phyloP scores from a whole-genome alignment of 2,113 vertebrate genomes.

The Chloebia gouldiae region DNA sequence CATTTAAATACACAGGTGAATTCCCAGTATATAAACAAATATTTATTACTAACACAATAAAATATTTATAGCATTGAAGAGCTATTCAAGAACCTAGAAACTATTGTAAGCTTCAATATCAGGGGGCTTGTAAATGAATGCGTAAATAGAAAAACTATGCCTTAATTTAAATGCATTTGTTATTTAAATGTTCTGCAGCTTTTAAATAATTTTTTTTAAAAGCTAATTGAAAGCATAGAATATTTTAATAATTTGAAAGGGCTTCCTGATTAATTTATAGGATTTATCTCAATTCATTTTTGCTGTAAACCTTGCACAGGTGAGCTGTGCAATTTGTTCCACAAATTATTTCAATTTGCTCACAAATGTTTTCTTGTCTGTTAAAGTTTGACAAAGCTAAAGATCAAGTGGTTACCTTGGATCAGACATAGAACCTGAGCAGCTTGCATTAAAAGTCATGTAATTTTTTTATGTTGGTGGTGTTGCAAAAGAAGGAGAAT shows the following conservation, averaged over 20 bases:
- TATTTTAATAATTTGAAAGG: slow-evolving; percentile 49
- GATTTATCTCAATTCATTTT: background rate
- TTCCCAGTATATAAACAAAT: slow-evolving; percentile 38
- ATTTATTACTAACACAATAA: slow-evolving; percentile 59
- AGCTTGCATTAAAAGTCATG: background rate
- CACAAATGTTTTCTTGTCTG: background rate
- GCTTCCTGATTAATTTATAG: slow-evolving; percentile 1
- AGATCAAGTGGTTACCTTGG: background rate
- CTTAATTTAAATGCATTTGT: slow-evolving; percentile 42
- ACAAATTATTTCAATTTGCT: background rate
- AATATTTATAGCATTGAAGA: slow-evolving; percentile 47
- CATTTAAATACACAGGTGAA: slow-evolving; percentile 45
- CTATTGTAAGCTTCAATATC: slow-evolving; percentile 15
- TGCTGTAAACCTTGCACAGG: slow-evolving; percentile 1
- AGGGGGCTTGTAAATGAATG: slow-evolving; percentile 31
- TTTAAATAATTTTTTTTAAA: slow-evolving; percentile 8
- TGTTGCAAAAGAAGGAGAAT: background rate
- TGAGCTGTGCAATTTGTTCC: background rate
- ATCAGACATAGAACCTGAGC: background rate
- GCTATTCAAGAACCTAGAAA: slow-evolving; percentile 16
- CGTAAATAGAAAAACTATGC: slow-evolving; percentile 54
- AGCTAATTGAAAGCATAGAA: slow-evolving; percentile 33
- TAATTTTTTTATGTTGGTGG: background rate
- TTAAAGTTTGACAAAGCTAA: background rate
- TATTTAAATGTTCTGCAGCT: slow-evolving; percentile 31